These are phyloP conservation scores for Leucophora obtusa DNA, from an alignment of 2,888 invertebrate species.

Conservation along the genomic window DNA sequence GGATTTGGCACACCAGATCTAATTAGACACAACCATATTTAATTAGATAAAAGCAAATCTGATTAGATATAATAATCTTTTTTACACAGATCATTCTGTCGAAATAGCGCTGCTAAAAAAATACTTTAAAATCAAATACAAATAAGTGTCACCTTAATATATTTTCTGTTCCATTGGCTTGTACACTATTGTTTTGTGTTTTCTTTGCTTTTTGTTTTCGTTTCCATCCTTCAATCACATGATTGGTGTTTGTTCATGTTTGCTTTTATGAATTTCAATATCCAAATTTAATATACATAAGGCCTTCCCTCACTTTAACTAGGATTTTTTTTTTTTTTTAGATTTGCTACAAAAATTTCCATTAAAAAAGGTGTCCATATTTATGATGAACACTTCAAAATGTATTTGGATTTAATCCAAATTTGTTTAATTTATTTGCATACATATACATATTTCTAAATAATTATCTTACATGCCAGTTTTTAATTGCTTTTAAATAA, in stretches of 20 bases:
- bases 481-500: background rate
- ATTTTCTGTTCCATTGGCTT: background rate
- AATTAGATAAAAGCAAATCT: too few species aligned
- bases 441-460: background rate
- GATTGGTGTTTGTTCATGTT: background rate
- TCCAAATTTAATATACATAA: background rate
- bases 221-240: background rate
- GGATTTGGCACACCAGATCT: too few species aligned
- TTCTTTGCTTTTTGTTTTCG: background rate
- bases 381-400: background rate
- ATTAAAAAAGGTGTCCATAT: background rate
- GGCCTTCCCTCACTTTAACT: background rate
- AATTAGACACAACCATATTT: too few species aligned
- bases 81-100: too few species aligned
- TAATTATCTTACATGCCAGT: background rate
- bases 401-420: conserved; percentile 13
- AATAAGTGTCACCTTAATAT: too few species aligned
- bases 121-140: too few species aligned
- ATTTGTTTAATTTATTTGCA: background rate
- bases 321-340: background rate
- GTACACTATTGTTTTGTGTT: background rate
- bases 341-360: background rate
- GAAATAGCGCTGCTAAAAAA: too few species aligned
- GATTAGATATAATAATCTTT: too few species aligned
- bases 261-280: background rate